These are phyloP conservation scores for Venustoraphidia nigricollis DNA, from an alignment of 2,888 invertebrate genomes.

Conservation along the genomic window DNA sequence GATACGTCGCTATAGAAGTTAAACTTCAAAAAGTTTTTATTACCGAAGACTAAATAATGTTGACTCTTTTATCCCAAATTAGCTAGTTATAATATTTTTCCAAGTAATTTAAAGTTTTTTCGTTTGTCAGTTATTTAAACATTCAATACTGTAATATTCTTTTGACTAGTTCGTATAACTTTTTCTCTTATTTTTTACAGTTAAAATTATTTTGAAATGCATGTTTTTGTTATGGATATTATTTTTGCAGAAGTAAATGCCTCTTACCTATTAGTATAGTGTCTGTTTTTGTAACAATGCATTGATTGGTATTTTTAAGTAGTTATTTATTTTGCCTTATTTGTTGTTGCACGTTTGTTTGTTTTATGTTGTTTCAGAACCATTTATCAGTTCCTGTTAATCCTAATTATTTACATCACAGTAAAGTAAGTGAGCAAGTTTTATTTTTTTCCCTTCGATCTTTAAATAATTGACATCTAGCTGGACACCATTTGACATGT, in stretches of 20 bases:
- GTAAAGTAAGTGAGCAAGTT: slow-evolving; percentile 46
- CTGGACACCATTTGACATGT: too few relatives aligned
- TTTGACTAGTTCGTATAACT: too few relatives aligned
- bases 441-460: slow-evolving; percentile 13
- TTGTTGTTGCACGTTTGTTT: slow-evolving; percentile 37
- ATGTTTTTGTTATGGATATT: background rate
- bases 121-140: too few relatives aligned
- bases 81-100: too few relatives aligned
- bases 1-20: too few relatives aligned
- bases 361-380: slow-evolving; percentile 57
- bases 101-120: too few relatives aligned
- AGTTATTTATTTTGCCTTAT: slow-evolving; percentile 36
- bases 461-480: too few relatives aligned
- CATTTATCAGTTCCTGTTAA: slow-evolving; percentile 78
- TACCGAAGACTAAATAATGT: too few relatives aligned
- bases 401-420: slow-evolving; percentile 68
- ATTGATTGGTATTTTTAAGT: slow-evolving; percentile 22
- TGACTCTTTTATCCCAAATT: too few relatives aligned
- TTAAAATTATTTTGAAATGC: slow-evolving; percentile 5
- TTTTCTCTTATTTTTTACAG: slow-evolving; percentile 6
- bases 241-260: too few relatives aligned
- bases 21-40: too few relatives aligned
- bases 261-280: slow-evolving; percentile 11
- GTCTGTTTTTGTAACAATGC: slow-evolving; percentile 10
- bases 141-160: too few relatives aligned